Conservation (phyloP, 1,140 invertebrate species). For the Diabrotica undecimpunctata region DNA sequence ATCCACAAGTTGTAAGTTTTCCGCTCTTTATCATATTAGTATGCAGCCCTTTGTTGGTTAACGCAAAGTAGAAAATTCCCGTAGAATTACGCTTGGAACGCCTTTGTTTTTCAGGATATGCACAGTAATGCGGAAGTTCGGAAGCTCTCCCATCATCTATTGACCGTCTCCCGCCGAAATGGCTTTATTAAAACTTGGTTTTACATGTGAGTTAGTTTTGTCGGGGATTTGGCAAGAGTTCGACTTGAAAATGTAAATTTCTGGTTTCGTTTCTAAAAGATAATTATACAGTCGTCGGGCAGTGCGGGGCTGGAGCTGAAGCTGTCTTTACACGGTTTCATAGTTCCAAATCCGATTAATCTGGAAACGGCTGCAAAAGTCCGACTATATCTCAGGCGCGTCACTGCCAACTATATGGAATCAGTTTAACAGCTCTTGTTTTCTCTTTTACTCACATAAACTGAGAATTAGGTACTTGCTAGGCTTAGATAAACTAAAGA, state of each 20-base stretch:
- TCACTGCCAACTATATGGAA: neutral
- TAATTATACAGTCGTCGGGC: slow-evolving; percentile 38
- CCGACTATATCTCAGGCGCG: neutral
- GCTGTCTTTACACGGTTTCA: slow-evolving; percentile 40
- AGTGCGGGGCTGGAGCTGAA: slow-evolving; percentile 10
- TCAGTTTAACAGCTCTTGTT: neutral
- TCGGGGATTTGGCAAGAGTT: slow-evolving; percentile 29
- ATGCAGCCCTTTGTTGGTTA: neutral
- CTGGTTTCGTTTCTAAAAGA: slow-evolving; percentile 32
- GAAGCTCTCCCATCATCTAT: slow-evolving; percentile 9
- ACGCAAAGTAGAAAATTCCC: neutral
- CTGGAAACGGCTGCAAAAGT: slow-evolving; percentile 11
- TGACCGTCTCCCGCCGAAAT: slow-evolving; percentile 12
- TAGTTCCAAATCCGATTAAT: slow-evolving; percentile 43
- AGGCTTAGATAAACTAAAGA: too few species aligned
- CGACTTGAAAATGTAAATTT: slow-evolving; percentile 40
- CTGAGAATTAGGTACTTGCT: neutral
- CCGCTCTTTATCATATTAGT: slow-evolving; percentile 2
- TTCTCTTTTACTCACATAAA: neutral
- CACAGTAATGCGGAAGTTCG: slow-evolving; percentile 16
- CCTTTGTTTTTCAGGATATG: slow-evolving; percentile 15
- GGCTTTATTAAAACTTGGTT: slow-evolving; percentile 19
- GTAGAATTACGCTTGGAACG: neutral
- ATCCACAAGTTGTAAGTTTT: slow-evolving; percentile 1
- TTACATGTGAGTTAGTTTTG: slow-evolving; percentile 29